Evolutionary conservation across 2,113 vertebrate genomes (phyloP), one percentile per base, ranked within the genome.

Genomic region (Chlamydotis undulata): DNA sequence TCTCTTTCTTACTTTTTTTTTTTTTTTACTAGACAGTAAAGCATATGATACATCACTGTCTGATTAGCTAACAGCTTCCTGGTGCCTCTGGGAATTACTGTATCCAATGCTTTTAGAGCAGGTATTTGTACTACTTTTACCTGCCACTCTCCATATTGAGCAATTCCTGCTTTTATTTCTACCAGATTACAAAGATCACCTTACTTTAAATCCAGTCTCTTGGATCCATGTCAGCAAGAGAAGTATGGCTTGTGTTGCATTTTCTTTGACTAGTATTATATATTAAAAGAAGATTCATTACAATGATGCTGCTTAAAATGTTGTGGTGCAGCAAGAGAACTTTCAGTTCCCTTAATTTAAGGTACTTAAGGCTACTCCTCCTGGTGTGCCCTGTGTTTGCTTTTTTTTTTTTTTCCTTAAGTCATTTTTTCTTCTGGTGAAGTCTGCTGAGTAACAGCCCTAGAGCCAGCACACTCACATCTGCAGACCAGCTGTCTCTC

Each of bases 251-350:
- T 89, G 31, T 26, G 56, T 39, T 82, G 60, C 50, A 43, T 49
- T 89, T 89, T 84, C 52, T 91, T 92, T 57, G 35, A 75, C 65
- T 92, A 55, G 59, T 85, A 68, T 52, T 87, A 63, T 67, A 33
- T 91, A 91, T 91, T 83, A 79, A 87, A 94, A 80, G n/a, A 91
- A 90, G 73, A 86, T 86, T 91, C 85, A 86, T 92, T 90, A 71
- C 31, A 92, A 92, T 60, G 73, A 84, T 65, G 86, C 52, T 1
- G 1, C 35, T 87, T 90, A 92, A 95, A 88, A 95, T 70, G 35
- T 41, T n/a, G 3, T 55, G 61, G 22, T 65, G 28, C 57, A 84
- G 56, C 4, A 24, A 67, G 53, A 81, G 39, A 65, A 79, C 57
- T 92, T 89, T 71, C 31, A 61, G 83, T 68, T 76, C 60, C 53